Percentiles rank a stretch among this genome's conserved stretches.
Evolutionary conservation across 2,113 vertebrate genomes (phyloP).

Genomic region (Urocynchramus pylzowi): DNA sequence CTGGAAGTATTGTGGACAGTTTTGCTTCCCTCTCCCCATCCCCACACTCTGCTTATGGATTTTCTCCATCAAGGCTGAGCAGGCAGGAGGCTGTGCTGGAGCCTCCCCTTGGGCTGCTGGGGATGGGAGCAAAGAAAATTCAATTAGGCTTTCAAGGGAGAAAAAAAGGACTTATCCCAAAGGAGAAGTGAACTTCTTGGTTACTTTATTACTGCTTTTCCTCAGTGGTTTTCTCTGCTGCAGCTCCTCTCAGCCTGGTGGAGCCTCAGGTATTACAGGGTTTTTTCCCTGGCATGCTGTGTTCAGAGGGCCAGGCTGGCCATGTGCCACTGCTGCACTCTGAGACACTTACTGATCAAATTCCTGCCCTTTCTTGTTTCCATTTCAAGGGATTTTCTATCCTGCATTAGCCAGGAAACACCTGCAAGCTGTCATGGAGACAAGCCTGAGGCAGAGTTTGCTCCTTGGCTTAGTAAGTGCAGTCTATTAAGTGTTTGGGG

Average conservation of each 20-base stretch:
- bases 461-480: background rate
- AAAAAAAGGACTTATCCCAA: background rate
- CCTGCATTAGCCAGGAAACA: background rate
- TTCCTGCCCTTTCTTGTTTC: background rate
- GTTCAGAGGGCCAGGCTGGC: background rate
- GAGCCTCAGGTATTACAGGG: background rate
- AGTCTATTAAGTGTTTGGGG: background rate
- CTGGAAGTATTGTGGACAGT: background rate
- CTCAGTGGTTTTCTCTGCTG: background rate
- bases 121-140: background rate
- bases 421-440: background rate
- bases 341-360: background rate
- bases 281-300: background rate
- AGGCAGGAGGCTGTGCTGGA: background rate
- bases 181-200: background rate
- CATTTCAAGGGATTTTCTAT: background rate
- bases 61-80: background rate
- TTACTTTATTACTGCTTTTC: background rate
- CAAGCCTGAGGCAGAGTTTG: background rate
- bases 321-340: background rate
- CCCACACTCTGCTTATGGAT: rapidly evolving
- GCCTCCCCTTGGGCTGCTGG: background rate
- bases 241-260: background rate
- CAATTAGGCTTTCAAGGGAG: background rate
- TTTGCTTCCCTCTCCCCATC: background rate